Percentiles rank a stretch among this genome's conserved stretches.
Evolutionary conservation across 2,888 invertebrate species (phyloP).

Genomic region (Biston betularia): DNA sequence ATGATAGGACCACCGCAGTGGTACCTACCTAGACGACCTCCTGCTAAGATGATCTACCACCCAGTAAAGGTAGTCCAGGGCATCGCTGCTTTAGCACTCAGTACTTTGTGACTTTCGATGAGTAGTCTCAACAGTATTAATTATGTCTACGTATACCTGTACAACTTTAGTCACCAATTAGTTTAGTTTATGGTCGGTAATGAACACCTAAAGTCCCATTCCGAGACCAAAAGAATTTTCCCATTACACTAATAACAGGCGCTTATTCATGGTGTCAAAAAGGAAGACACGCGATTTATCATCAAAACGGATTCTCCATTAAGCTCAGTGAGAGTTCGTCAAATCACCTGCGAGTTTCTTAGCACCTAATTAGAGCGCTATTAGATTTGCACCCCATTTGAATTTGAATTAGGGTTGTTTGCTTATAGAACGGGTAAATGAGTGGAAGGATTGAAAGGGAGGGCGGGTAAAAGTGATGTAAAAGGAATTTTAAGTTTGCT

Average conservation of each 20-base stretch:
- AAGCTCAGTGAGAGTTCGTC: constrained; percentile 35
- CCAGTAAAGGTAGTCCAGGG: too few relatives aligned
- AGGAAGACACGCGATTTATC: constrained; percentile 11
- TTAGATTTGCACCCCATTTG: constrained; percentile 26
- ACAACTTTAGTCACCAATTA: too few relatives aligned
- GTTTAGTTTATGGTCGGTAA: too few relatives aligned
- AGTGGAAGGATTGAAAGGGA: not conserved
- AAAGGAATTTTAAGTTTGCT: constrained; percentile 3
- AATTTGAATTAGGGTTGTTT: constrained; percentile 26
- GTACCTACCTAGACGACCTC: too few relatives aligned
- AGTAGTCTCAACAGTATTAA: too few relatives aligned
- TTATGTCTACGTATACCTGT: too few relatives aligned
- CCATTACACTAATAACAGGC: not conserved
- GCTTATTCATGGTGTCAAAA: not conserved
- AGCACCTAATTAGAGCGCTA: constrained; percentile 32
- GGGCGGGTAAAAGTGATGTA: not conserved
- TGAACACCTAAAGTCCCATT: not conserved
- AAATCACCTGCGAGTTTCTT: constrained; percentile 39
- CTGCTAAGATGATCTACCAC: too few relatives aligned
- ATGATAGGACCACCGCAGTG: too few relatives aligned
- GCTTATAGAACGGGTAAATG: constrained; percentile 10
- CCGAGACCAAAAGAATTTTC: not conserved
- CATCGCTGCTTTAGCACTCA: too few relatives aligned
- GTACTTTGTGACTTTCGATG: too few relatives aligned
- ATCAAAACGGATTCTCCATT: constrained; percentile 37